phyloP scores from a whole-genome alignment of 1,140 invertebrate genomes.

The Asbolus verrucosus region DNA sequence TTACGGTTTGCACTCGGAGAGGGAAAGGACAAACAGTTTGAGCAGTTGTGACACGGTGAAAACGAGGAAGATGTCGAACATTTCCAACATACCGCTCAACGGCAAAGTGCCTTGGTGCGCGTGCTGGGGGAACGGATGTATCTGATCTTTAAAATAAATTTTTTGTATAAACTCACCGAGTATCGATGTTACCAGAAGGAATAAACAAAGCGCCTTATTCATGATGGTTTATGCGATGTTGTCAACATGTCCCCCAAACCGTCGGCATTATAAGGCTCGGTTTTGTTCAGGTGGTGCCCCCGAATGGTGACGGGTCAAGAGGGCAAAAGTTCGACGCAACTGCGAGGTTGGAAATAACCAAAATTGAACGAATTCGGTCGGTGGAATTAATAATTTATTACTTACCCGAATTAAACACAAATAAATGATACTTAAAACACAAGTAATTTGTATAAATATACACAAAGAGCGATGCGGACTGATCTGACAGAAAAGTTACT shows the following conservation, averaged over 20 bases:
- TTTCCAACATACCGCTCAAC: conserved; percentile 67
- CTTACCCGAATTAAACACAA: neutral
- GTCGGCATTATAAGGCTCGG: conserved; percentile 3
- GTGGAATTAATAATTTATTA: neutral
- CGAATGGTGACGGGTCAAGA: conserved; percentile 25
- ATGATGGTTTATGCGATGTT: neutral
- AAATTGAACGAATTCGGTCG: neutral
- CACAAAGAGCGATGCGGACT: conserved; percentile 13
- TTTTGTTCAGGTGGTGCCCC: conserved; percentile 2
- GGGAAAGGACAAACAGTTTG: conserved; percentile 77
- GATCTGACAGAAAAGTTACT: conserved; percentile 28
- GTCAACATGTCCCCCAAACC: conserved; percentile 1
- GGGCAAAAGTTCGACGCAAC: conserved; percentile 31
- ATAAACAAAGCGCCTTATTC: conserved; percentile 3
- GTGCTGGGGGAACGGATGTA: conserved; percentile 88
- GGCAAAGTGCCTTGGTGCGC: conserved; percentile 88
- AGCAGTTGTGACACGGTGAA: conserved; percentile 70
- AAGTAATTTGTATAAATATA: conserved; percentile 11
- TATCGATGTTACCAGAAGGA: conserved; percentile 4
- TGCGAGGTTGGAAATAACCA: neutral
- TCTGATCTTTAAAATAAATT: conserved; percentile 66
- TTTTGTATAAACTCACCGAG: neutral
- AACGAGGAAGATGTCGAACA: conserved; percentile 70
- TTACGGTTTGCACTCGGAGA: conserved; percentile 53
- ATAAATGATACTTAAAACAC: neutral